Percentiles rank a stretch among this genome's conserved stretches.
Evolutionary conservation across 1,140 invertebrate genomes (phyloP).

Genomic region (Drosophila tani): DNA sequence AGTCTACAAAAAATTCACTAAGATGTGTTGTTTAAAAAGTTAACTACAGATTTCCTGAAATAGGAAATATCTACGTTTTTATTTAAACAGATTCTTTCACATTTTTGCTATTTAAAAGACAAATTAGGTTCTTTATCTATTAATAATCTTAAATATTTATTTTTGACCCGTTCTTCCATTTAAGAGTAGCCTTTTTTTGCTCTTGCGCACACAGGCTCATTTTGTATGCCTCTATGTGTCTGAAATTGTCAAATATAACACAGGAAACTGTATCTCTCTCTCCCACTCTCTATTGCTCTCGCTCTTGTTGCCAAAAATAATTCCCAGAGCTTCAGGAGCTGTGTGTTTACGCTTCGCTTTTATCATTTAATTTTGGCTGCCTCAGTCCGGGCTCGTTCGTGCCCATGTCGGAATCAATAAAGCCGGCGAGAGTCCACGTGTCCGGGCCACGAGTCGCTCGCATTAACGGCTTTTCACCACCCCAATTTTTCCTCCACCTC

Average conservation of each 20-base stretch:
- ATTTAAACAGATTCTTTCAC: too few relatives aligned
- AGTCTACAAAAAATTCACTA: too few relatives aligned
- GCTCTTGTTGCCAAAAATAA: slow-evolving; percentile 62
- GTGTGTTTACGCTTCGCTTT: slow-evolving; percentile 56
- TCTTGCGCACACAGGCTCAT: not conserved
- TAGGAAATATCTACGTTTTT: too few relatives aligned
- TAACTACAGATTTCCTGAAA: too few relatives aligned
- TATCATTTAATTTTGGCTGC: slow-evolving; percentile 75
- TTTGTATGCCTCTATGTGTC: slow-evolving; percentile 30
- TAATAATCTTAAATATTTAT: not conserved
- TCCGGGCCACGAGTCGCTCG: slow-evolving; percentile 25
- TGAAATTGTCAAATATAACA: slow-evolving; percentile 70
- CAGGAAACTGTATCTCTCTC: slow-evolving; percentile 37
- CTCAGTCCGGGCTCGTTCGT: slow-evolving; percentile 40
- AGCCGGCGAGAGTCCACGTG: slow-evolving; percentile 52
- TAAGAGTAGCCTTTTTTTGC: too few relatives aligned
- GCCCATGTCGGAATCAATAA: slow-evolving; percentile 70
- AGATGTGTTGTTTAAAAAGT: not conserved
- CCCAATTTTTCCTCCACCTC: not conserved
- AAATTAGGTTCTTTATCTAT: accelerated
- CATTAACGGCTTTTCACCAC: slow-evolving; percentile 23
- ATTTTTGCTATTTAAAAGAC: too few relatives aligned
- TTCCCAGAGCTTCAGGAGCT: slow-evolving; percentile 41
- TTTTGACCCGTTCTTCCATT: not conserved
- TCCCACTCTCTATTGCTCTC: not conserved